Evolutionary conservation across 2,888 invertebrate genomes (phyloP), one percentile per base, ranked within the genome.

Genomic region (Slavum lentiscoides): DNA sequence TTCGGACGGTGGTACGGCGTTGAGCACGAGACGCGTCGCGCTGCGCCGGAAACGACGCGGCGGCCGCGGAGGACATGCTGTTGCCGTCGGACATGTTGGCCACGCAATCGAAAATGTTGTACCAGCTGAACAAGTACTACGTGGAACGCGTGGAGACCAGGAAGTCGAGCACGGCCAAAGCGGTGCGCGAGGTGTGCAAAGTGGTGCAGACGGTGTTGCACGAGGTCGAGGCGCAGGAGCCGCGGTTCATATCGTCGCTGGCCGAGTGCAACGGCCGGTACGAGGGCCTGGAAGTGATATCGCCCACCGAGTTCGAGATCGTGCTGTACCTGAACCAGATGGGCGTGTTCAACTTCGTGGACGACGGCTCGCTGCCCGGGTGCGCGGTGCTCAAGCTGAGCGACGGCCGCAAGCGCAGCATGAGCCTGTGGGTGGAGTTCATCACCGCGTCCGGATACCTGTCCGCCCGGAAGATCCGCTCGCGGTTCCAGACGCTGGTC

Each of bases 341-440:
- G 94, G 94, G 94, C n/a, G 94, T 94, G 70, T 94, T 94, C 87
- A 94, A 94, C 87, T 94, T 94, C 86, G 94, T 94, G 77, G 94
- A 94, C 88, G 94, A 94, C 87, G 94, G 94, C 13, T 91, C 92
- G 37, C 87, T 93, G 83, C 92, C 92, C 19, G 93, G 94, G 37
- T 93, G 93, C 87, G 93, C 94, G 7, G 94, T 94, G 8, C 88
- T 94, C 72, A 94, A 95, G 87, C 88, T 94, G 70, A 92, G 92
- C 89, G 94, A 94, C 89, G 94, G 94, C 62, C 88, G 94, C 21
- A 94, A 95, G 86, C 89, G 94, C 55, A 94, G 93, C 84, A 95
- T 94, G 94, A 94, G 93, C 1, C 88, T 94, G 6, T 95, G 94
- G 94, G 94, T 94, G 37, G 94, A 94, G 86, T 94, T 95, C 87